Evolutionary conservation across 2,113 vertebrate species (phyloP).

Genomic region (Phocoena phocoena): DNA sequence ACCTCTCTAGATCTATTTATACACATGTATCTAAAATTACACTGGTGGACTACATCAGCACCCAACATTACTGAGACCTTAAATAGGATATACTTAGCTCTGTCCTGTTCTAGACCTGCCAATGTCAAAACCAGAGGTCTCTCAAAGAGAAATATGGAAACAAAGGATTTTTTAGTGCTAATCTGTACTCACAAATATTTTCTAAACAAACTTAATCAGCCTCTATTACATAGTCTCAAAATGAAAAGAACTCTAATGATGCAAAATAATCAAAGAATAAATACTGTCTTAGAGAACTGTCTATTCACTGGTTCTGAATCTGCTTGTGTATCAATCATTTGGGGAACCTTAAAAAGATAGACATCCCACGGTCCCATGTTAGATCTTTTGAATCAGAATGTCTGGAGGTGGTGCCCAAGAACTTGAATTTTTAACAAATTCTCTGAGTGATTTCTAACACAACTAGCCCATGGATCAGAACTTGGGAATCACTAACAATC

Average conservation of each 20-base stretch:
- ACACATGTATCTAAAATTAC: neutral
- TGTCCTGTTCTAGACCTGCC: neutral
- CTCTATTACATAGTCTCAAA: neutral
- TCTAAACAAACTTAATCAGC: conserved; percentile 15
- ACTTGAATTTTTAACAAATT: conserved; percentile 5
- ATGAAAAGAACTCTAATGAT: conserved; percentile 43
- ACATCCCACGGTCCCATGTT: neutral
- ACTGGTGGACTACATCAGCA: neutral
- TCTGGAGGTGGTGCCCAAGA: neutral
- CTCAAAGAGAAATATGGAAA: conserved; percentile 3
- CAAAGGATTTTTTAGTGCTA: neutral
- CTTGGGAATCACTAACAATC: neutral
- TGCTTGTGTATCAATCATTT: neutral
- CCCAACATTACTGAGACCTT: neutral
- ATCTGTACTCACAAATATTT: neutral
- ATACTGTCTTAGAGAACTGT: neutral
- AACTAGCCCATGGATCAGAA: neutral
- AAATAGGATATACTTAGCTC: neutral
- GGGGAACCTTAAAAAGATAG: neutral
- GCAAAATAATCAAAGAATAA: conserved; percentile 23
- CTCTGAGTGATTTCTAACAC: neutral
- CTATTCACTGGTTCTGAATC: neutral
- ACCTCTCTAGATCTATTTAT: neutral
- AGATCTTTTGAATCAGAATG: neutral
- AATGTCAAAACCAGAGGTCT: conserved; percentile 40